These are phyloP conservation scores for Tursiops truncatus DNA, from an alignment of 2,113 vertebrate genomes.

Conservation along the genomic window DNA sequence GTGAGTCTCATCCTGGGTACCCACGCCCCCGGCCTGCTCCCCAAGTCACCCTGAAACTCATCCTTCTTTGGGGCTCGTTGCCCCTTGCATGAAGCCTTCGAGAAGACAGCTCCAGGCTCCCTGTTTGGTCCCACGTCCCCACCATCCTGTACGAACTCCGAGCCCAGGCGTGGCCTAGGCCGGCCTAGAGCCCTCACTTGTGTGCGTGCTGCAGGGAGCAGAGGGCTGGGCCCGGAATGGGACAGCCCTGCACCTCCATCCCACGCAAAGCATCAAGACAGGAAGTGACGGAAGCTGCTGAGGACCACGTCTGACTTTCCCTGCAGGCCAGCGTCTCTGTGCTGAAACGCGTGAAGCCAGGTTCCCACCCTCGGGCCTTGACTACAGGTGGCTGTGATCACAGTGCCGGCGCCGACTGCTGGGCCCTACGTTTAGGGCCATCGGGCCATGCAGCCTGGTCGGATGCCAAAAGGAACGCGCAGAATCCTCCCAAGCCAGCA, in stretches of 20 bases:
- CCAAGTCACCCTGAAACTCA: not conserved
- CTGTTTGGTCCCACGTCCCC: not conserved
- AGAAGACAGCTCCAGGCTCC: not conserved
- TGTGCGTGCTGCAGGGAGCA: not conserved
- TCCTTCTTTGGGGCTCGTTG: not conserved
- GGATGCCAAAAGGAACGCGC: accelerated
- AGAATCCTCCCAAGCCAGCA: not conserved
- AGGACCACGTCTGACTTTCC: not conserved
- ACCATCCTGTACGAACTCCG: not conserved
- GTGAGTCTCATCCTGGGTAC: not conserved
- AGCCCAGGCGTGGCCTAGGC: not conserved
- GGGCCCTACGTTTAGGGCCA: not conserved
- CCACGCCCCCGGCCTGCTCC: not conserved
- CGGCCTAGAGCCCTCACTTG: not conserved
- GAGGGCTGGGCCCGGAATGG: not conserved
- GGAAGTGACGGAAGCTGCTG: not conserved
- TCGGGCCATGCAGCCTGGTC: not conserved
- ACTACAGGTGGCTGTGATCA: not conserved
- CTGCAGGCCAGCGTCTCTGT: accelerated
- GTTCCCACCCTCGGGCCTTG: not conserved
- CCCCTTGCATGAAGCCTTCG: not conserved
- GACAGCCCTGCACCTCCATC: accelerated
- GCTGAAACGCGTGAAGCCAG: not conserved
- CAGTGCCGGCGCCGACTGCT: not conserved
- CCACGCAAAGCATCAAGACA: not conserved